Evolutionary conservation across 2,888 invertebrate genomes (phyloP), one percentile per base, ranked within the genome.

Genomic region (Drosophila siamana): DNA sequence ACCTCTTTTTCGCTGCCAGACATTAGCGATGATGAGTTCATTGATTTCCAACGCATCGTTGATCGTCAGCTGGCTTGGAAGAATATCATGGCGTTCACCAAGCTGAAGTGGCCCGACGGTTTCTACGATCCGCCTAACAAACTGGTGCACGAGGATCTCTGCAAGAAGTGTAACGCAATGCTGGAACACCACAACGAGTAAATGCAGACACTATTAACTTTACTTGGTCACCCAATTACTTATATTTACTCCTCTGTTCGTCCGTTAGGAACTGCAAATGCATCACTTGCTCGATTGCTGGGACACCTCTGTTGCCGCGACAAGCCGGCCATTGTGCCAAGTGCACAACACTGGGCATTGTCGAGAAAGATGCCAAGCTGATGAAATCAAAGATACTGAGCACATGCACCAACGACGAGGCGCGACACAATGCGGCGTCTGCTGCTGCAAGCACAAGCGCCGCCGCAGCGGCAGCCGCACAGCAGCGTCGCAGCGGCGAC

Each of bases 251-350:
- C 6, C 22, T 24, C 6, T 33, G 22, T 24, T 30, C n/a, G 4
- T 15, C 0, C 9, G 56, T 11, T 57, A 92, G 92, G 61, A 88
- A 88, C 79, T 92, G 92, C 79, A 89, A 90, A 74, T 92, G 92
- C 80, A 90, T 91, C 44, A 91, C 92, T 51, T 92, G 92, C 77
- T 90, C 91, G 36, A 91, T 92, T 64, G 91, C 91, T 64, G 92
- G 92, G 38, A 84, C 89, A 51, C 91, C 92, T 33, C 69, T 84
- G 51, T 50, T 72, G 46, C 71, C 89, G 11, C 71, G 85, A 46
- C 76, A 73, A 67, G 68, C 74, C 48, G 85, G 87, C 36, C 87
- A 89, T 64, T 91, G 92, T 71, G 88, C 86, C 65, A 90, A 90
- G 73, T 92, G 92, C 81, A 84, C 90, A 62, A 90, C 91, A 36